Evolutionary conservation across 2,113 vertebrate species (phyloP), one percentile per base, ranked within the genome.

Genomic region (Tetraodon nigroviridis): DNA sequence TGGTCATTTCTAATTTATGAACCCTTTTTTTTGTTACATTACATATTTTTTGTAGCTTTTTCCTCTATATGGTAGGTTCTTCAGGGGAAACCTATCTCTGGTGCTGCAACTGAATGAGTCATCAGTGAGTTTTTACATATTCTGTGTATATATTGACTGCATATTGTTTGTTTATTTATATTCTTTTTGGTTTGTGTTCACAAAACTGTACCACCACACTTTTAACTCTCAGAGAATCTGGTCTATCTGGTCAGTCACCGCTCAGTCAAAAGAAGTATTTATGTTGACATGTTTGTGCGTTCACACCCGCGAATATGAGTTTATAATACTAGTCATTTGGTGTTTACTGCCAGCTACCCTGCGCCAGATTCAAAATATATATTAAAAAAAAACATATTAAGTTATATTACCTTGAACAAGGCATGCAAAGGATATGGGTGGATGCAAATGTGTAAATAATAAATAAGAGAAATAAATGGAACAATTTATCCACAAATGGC

Each of bases 1-100:
- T 88, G 90, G 82, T 92, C 88, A 90, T 80, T 86, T 86, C 75
- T 95, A 95, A 99, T 98, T 97, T 98, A 99, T 93, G 87, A 94
- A 90, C 85, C 87, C 86, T 83, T 45, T 46, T 81, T 85, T 88
- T 90, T 87, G 59, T 86, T 84, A 85, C 74, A 78, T 72, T 71
- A 79, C 84, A 83, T 79, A 70, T 79, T 77, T 76, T 78, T 74
- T 76, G 64, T 86, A 90, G 86, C 87, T 89, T 86, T 78, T 75
- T 80, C 70, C 87, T 78, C 77, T 80, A 72, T 89, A 77, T 82
- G 90, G 85, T 83, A 85, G 90, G 85, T 71, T 84, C 87, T 75
- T 84, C 83, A 83, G 79, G 79, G 86, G 85, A 80, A 81, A 79
- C 74, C 68, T 91, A 83, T 90, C 84, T 79, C 81, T 89, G 90